Conservation (phyloP, 64 coral and sea anemone species). For the Pocillopora verrucosa region DNA sequence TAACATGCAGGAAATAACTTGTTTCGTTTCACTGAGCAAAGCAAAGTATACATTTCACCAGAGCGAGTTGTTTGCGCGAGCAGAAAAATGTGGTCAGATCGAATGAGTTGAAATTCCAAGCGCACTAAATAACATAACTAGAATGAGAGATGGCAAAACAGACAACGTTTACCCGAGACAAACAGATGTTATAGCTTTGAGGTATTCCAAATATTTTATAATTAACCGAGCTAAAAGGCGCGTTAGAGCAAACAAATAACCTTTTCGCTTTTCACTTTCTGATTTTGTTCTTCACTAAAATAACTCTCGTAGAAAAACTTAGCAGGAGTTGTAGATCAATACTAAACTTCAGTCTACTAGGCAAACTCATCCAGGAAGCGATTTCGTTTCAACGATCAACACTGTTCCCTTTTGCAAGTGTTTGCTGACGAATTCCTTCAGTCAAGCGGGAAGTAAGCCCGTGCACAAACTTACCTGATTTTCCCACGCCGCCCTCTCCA, state of each 20-base stretch:
- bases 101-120: background rate
- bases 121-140: background rate
- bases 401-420: background rate
- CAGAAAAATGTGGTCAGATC: background rate
- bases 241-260: background rate
- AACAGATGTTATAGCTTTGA: background rate
- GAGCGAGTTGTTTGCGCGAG: background rate
- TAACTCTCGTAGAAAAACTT: background rate
- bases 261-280: background rate
- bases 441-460: background rate
- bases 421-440: constrained; percentile 33
- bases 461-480: constrained; percentile 52
- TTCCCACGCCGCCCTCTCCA: constrained; percentile 76
- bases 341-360: background rate
- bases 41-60: background rate
- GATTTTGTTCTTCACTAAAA: background rate
- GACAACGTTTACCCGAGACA: background rate
- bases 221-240: constrained; percentile 6
- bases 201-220: constrained; percentile 27
- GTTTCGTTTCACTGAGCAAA: background rate
- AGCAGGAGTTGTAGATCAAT: background rate
- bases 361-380: background rate
- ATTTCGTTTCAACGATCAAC: constrained; percentile 5
- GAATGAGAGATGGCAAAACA: background rate
- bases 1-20: background rate